Conservation (phyloP, 2,113 vertebrate species). For the Gallinago paraguaiae region DNA sequence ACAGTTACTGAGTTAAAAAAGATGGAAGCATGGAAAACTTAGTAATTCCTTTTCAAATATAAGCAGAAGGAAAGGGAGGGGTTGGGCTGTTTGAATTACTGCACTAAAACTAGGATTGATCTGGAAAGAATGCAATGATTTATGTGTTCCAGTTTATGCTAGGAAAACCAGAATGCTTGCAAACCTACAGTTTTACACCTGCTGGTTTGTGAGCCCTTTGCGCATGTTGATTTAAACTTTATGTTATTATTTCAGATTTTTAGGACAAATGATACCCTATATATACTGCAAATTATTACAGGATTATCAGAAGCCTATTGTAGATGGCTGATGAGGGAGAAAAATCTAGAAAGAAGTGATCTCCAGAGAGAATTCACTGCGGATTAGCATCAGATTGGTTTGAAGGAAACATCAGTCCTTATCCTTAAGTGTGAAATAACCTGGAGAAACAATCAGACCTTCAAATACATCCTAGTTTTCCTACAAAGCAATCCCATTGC, state of each 20-base stretch:
- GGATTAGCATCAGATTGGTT: not conserved
- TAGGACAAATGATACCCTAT: not conserved
- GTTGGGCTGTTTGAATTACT: not conserved
- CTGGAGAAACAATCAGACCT: not conserved
- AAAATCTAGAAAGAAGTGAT: conserved; percentile 22
- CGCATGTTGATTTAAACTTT: not conserved
- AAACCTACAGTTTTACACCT: not conserved
- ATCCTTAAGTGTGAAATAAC: not conserved
- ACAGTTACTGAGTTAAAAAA: not conserved
- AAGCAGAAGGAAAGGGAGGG: not conserved
- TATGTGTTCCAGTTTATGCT: not conserved
- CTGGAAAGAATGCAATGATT: not conserved
- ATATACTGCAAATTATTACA: not conserved
- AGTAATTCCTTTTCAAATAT: not conserved
- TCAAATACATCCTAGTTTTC: not conserved
- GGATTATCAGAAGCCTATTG: not conserved
- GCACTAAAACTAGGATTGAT: not conserved
- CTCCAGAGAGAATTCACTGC: conserved; percentile 30
- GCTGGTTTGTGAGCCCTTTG: not conserved
- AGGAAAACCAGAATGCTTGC: not conserved
- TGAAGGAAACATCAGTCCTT: conserved; percentile 3
- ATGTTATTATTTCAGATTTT: not conserved
- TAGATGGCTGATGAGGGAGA: conserved; percentile 28
- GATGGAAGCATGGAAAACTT: not conserved
- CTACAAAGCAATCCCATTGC: not conserved